Percentiles rank a stretch among this genome's conserved stretches.
Evolutionary conservation across 2,888 invertebrate genomes (phyloP).

Genomic region (Pristionchus arcanus): DNA sequence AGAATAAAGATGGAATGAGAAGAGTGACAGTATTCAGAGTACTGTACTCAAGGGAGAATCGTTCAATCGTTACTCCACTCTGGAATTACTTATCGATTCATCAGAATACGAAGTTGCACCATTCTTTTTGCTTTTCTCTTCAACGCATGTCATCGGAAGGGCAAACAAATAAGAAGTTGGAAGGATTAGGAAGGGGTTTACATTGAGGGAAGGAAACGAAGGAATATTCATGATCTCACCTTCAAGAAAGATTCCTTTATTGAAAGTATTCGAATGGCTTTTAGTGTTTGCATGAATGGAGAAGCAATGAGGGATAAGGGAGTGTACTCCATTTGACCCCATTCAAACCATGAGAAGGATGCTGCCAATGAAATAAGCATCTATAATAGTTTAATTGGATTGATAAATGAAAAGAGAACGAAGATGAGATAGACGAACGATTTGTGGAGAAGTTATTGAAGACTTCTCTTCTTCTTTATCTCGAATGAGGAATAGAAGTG

Average conservation of each 20-base stretch:
- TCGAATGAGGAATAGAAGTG: not conserved
- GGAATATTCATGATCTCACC: conserved; percentile 52
- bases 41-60: conserved; percentile 20
- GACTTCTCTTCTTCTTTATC: conserved; percentile 6
- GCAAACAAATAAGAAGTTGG: conserved; percentile 15
- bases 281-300: conserved; percentile 69
- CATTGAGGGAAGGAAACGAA: not conserved
- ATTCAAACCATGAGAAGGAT: conserved; percentile 77
- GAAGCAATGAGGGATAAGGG: conserved; percentile 67
- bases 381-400: conserved; percentile 59
- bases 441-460: not conserved
- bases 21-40: conserved; percentile 58
- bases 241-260: conserved; percentile 60
- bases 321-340: conserved; percentile 76
- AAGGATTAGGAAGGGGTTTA: not conserved
- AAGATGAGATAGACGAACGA: not conserved
- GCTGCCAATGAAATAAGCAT: conserved; percentile 69
- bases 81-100: not conserved
- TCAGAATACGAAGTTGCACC: not conserved
- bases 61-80: not conserved
- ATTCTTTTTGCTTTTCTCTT: not conserved
- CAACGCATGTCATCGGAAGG: conserved; percentile 1
- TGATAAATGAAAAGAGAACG: not conserved
- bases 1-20: conserved; percentile 70
- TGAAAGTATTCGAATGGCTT: conserved; percentile 65